Conservation (phyloP, 2,113 vertebrate genomes). For the Archocentrus centrarchus region DNA sequence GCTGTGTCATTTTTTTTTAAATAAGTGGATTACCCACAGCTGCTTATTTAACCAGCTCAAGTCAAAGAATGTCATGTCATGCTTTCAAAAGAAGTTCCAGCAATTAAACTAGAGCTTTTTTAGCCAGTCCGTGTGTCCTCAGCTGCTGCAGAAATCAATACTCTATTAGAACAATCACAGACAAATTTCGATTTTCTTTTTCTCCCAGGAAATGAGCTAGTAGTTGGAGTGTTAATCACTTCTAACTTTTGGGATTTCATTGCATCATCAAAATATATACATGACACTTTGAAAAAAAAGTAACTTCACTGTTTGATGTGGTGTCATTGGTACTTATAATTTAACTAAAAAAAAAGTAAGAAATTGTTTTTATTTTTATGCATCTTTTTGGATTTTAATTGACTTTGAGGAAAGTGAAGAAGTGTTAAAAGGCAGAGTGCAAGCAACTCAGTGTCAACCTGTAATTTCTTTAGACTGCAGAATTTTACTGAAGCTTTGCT, state of each 20-base stretch:
- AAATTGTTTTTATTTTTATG: rapidly evolving
- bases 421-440: neutral
- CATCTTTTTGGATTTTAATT: neutral
- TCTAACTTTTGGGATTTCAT: no score
- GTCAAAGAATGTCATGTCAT: neutral
- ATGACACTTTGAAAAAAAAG: neutral
- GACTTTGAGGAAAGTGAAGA: neutral
- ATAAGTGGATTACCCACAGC: neutral
- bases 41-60: neutral
- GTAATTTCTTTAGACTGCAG: neutral
- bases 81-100: neutral
- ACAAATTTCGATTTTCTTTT: neutral
- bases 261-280: neutral
- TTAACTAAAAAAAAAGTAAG: neutral
- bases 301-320: neutral
- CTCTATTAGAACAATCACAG: neutral
- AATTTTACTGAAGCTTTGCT: neutral
- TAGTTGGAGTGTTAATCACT: neutral
- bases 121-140: neutral
- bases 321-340: neutral
- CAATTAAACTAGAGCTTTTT: neutral
- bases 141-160: neutral
- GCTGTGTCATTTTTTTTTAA: neutral
- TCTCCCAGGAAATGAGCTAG: neutral
- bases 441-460: neutral